Evolutionary conservation across 2,797 vertebrate species (phyloP).

Genomic region (Amblyraja radiata): DNA sequence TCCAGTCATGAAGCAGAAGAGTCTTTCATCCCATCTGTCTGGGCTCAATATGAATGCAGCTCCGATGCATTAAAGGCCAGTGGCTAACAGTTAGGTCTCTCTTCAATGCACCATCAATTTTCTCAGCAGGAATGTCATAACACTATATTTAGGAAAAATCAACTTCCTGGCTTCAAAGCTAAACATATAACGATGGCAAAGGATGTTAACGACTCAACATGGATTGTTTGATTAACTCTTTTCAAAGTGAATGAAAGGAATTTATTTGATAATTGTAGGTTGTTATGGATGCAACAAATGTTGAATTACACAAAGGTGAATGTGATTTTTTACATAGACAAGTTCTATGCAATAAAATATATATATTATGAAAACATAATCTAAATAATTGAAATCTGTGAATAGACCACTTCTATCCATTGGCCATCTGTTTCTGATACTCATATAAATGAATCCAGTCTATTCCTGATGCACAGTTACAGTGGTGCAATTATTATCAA

Average conservation of each 20-base stretch:
- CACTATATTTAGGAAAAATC: slow-evolving; percentile 29
- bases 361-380: not conserved
- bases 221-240: not conserved
- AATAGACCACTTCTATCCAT: not conserved
- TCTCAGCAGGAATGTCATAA: slow-evolving; percentile 30
- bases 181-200: not conserved
- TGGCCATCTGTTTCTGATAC: slow-evolving; percentile 20
- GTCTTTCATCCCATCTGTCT: slow-evolving; percentile 3
- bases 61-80: not conserved
- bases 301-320: not conserved
- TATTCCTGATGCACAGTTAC: not conserved
- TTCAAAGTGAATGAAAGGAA: not conserved
- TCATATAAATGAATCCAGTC: not conserved
- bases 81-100: slow-evolving; percentile 10
- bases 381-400: not conserved
- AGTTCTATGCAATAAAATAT: not conserved
- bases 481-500: not conserved
- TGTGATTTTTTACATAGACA: not conserved
- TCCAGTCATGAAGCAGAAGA: not conserved
- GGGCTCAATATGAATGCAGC: slow-evolving; percentile 24
- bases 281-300: not conserved
- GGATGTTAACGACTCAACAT: not conserved
- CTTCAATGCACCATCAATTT: slow-evolving; percentile 25
- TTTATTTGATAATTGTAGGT: not conserved
- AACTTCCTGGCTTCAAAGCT: slow-evolving; percentile 25